These are phyloP conservation scores for Tinamus guttatus DNA, from an alignment of 2,113 vertebrate species.

Conservation along the genomic window DNA sequence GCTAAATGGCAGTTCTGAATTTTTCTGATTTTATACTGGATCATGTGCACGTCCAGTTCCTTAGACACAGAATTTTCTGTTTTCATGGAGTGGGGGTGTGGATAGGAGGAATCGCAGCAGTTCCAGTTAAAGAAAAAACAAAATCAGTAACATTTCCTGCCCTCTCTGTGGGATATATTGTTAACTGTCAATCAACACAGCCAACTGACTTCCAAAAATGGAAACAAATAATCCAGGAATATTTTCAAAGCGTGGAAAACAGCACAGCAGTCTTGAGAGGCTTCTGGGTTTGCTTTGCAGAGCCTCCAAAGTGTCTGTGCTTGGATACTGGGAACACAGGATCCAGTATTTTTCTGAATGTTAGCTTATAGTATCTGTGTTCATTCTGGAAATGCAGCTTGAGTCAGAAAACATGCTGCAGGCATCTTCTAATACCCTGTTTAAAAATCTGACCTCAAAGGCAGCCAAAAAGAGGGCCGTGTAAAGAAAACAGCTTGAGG, in stretches of 20 bases:
- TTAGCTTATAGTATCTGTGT: neutral
- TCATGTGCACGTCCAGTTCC: fast-evolving
- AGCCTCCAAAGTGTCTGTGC: neutral
- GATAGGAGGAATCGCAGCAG: conserved; percentile 12
- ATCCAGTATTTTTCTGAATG: neutral
- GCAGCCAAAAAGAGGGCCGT: neutral
- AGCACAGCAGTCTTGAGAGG: conserved; percentile 31
- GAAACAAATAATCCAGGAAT: conserved; percentile 65
- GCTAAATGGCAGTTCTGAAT: neutral
- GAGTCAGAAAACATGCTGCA: neutral
- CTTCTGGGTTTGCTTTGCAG: neutral
- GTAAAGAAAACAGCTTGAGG: neutral
- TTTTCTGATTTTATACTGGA: neutral
- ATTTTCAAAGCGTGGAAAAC: conserved; percentile 33
- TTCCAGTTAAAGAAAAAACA: conserved; percentile 27
- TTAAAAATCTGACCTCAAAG: neutral
- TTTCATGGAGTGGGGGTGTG: neutral
- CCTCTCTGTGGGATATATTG: conserved; percentile 3
- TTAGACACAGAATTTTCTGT: neutral
- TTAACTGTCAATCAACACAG: conserved; percentile 30
- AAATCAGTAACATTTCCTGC: conserved; percentile 61
- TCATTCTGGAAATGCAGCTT: neutral
- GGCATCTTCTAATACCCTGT: neutral
- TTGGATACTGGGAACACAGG: neutral
- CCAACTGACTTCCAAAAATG: conserved; percentile 63